phyloP scores from a whole-genome alignment of 35 echinoderm and acorn worm species.

The Apostichopus parvimensis region DNA sequence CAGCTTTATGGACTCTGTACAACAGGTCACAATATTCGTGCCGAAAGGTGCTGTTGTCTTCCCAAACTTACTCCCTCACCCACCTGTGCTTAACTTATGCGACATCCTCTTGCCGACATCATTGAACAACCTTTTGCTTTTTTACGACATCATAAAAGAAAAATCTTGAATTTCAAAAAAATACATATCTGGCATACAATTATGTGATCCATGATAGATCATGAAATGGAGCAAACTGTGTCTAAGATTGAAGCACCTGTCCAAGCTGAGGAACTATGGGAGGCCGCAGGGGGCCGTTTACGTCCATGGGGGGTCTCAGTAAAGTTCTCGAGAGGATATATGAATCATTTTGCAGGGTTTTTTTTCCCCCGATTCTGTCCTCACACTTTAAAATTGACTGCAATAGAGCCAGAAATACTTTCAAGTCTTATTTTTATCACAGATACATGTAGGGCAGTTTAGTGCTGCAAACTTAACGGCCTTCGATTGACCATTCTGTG shows the following conservation, averaged over 20 bases:
- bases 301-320: background rate
- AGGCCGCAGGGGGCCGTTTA: background rate
- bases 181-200: too few relatives aligned
- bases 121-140: background rate
- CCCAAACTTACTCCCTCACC: background rate
- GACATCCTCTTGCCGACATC: background rate
- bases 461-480: too few relatives aligned
- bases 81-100: background rate
- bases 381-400: too few relatives aligned
- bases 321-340: background rate
- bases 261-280: background rate
- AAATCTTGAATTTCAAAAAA: too few relatives aligned
- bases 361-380: too few relatives aligned
- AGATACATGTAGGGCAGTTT: too few relatives aligned
- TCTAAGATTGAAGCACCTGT: background rate
- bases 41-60: background rate
- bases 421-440: too few relatives aligned
- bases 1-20: background rate
- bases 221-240: too few relatives aligned
- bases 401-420: too few relatives aligned
- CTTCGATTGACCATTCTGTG: too few relatives aligned
- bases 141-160: background rate
- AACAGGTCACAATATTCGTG: background rate
- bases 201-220: too few relatives aligned
- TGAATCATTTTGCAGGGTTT: too few relatives aligned